These are phyloP conservation scores for Trogon surrucura DNA, from an alignment of 2,113 vertebrate genomes.

Conservation along the genomic window DNA sequence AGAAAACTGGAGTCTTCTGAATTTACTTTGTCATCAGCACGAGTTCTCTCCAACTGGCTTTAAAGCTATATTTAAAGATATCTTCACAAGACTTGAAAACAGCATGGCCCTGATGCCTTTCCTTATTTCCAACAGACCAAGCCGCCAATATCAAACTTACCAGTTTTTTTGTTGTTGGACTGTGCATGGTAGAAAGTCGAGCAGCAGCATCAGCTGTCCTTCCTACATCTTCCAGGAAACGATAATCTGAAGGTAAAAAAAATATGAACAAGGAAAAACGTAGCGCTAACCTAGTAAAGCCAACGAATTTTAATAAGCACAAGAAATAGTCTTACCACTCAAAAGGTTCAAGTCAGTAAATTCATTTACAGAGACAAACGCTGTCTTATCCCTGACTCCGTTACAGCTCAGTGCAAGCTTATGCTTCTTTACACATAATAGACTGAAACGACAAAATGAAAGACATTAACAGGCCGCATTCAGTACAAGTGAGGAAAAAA, in stretches of 20 bases:
- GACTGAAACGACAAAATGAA: conserved; percentile 72
- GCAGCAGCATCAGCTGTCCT: conserved; percentile 85
- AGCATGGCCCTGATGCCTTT: background rate
- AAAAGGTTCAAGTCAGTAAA: conserved; percentile 92
- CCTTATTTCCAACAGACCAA: background rate
- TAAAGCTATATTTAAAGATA: background rate
- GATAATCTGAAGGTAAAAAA: conserved; percentile 84
- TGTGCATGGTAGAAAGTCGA: conserved; percentile 78
- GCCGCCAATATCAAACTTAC: conserved; percentile 56
- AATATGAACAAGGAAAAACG: background rate
- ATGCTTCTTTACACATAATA: conserved; percentile 92
- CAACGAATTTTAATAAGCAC: background rate
- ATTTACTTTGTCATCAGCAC: background rate
- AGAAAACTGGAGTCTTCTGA: background rate
- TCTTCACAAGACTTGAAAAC: background rate
- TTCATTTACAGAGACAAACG: conserved; percentile 82
- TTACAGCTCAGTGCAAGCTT: conserved; percentile 85
- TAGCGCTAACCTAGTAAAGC: background rate
- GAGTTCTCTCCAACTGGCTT: background rate
- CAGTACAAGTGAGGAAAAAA: background rate
- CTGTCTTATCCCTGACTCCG: conserved; percentile 89
- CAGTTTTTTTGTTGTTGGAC: conserved; percentile 66
- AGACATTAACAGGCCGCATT: background rate
- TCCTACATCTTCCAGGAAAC: conserved; percentile 92
- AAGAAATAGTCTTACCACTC: conserved; percentile 80